Percentiles rank a stretch among this genome's conserved stretches.
These are phyloP conservation scores for Semicossyphus pulcher DNA, from an alignment of 2,113 vertebrate species.

Conservation along the genomic window DNA sequence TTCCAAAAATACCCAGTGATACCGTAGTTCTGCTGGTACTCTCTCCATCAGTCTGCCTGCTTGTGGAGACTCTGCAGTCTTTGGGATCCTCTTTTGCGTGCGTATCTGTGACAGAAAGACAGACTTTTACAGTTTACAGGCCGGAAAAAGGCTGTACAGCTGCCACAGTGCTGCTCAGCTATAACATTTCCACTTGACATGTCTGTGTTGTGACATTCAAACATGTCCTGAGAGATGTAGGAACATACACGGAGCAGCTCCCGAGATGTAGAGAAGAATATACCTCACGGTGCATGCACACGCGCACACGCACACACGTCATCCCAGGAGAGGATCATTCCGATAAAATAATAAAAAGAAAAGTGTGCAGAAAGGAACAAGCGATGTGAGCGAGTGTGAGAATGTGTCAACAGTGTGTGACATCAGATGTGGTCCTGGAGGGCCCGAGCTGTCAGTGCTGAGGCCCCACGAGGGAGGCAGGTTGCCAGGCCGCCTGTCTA, in stretches of 20 bases:
- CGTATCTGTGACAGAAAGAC: slow-evolving; percentile 15
- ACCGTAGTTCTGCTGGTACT: slow-evolving; percentile 10
- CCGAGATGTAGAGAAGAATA: neutral
- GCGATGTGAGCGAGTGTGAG: slow-evolving; percentile 15
- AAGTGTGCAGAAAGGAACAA: slow-evolving; percentile 50
- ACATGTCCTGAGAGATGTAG: slow-evolving; percentile 47
- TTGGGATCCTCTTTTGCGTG: neutral
- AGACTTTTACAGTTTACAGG: neutral
- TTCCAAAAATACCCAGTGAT: slow-evolving; percentile 59
- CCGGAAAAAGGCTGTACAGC: slow-evolving; percentile 6
- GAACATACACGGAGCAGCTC: slow-evolving; percentile 11
- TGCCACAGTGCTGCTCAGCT: neutral
- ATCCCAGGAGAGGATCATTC: slow-evolving; percentile 1
- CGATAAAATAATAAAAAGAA: slow-evolving; percentile 43
- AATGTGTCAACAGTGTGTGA: slow-evolving; percentile 73
- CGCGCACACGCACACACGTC: neutral
- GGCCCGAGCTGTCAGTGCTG: slow-evolving; percentile 74
- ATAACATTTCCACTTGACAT: neutral
- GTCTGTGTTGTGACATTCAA: slow-evolving; percentile 58
- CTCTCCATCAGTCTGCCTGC: slow-evolving; percentile 26
- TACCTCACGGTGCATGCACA: neutral
- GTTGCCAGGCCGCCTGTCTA: slow-evolving; percentile 71
- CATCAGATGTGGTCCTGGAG: slow-evolving; percentile 73
- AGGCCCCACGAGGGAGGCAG: slow-evolving; percentile 62
- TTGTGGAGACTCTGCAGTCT: neutral